These are phyloP conservation scores for Petroica traversi DNA, from an alignment of 2,113 vertebrate genomes.

Conservation along the genomic window DNA sequence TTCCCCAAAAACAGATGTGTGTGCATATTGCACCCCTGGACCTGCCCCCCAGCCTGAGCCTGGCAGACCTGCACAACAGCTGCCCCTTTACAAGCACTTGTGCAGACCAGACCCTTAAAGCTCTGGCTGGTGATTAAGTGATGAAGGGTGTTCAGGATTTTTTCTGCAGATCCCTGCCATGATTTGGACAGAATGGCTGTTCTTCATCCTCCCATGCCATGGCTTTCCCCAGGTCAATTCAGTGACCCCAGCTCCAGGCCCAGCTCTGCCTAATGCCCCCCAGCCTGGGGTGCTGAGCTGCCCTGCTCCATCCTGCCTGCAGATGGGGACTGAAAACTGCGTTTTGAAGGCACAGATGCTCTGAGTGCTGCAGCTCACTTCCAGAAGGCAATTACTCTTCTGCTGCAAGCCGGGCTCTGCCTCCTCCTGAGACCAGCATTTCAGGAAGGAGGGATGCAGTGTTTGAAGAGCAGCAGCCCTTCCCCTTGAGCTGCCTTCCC, in stretches of 20 bases:
- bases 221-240: background rate
- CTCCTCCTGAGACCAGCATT: background rate
- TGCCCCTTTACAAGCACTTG: accelerated
- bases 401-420: background rate
- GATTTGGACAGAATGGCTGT: background rate
- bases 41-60: background rate
- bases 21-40: background rate
- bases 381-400: background rate
- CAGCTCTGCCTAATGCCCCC: background rate
- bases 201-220: background rate
- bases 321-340: conserved; percentile 53
- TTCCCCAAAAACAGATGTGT: background rate
- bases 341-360: background rate
- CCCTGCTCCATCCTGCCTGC: conserved; percentile 53
- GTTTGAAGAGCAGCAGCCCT: background rate
- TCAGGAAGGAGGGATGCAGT: background rate
- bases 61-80: background rate
- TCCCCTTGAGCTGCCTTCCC: background rate
- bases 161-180: background rate
- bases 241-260: background rate
- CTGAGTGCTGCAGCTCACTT: background rate
- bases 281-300: background rate
- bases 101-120: background rate
- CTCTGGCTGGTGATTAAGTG: background rate
- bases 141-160: background rate